Conservation (phyloP, 2,888 invertebrate genomes). For the Acanthococcus lagerstroemiae region DNA sequence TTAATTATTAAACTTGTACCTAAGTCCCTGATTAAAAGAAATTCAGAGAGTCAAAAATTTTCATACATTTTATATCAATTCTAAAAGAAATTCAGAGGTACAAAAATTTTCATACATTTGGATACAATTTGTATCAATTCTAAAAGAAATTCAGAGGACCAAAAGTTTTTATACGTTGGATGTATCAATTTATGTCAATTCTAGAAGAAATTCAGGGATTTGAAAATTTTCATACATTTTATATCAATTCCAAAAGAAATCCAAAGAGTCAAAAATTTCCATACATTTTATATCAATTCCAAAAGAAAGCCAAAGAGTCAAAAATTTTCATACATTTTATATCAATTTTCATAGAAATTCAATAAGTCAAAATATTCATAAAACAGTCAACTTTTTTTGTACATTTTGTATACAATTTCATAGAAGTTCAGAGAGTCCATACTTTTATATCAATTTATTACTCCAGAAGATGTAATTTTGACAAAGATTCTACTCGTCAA, state of each 20-base stretch:
- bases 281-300: background rate
- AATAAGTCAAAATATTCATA: background rate
- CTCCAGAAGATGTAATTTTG: background rate
- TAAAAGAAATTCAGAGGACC: too few relatives aligned
- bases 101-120: too few relatives aligned
- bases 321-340: background rate
- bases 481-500: background rate
- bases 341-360: background rate
- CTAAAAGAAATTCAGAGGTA: too few relatives aligned
- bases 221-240: background rate
- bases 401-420: background rate
- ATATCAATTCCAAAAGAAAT: background rate
- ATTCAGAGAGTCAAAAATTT: too few relatives aligned
- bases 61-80: too few relatives aligned
- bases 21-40: too few relatives aligned
- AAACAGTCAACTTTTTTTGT: background rate
- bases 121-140: too few relatives aligned
- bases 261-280: background rate
- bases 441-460: background rate
- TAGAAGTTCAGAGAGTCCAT: background rate
- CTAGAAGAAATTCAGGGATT: background rate
- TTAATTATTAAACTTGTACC: too few relatives aligned
- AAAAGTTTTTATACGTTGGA: too few relatives aligned
- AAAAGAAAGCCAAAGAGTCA: background rate
- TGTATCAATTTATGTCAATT: too few relatives aligned